Evolutionary conservation across 2,888 invertebrate genomes (phyloP).

Genomic region (Nomada fabriciana): DNA sequence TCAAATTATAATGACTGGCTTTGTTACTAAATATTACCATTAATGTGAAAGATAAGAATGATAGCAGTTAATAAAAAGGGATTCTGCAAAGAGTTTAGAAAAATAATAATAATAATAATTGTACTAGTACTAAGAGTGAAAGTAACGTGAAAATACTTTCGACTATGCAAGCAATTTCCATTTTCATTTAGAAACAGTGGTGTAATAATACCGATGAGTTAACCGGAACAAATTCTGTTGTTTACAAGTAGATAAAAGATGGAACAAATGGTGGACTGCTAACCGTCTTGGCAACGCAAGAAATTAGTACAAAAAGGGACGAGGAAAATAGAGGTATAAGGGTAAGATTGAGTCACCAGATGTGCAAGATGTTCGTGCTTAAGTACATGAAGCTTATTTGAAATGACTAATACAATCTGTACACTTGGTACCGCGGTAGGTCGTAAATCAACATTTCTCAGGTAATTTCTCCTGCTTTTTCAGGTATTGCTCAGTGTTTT

Average conservation of each 20-base stretch:
- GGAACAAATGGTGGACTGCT: not conserved
- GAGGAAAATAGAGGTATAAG: not conserved
- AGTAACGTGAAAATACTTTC: not conserved
- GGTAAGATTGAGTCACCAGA: conserved; percentile 1
- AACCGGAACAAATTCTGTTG: not conserved
- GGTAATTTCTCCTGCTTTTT: no score
- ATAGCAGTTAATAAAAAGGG: no score
- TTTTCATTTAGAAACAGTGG: not conserved
- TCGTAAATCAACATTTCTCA: not conserved
- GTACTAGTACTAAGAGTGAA: no score
- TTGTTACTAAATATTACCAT: not conserved
- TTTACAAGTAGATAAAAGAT: not conserved
- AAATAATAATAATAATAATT: not conserved
- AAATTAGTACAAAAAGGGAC: not conserved
- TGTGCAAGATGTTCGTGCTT: not conserved
- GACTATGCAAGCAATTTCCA: not conserved
- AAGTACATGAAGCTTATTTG: not conserved
- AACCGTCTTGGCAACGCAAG: not conserved
- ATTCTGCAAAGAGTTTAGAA: not conserved
- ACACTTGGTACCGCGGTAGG: not conserved
- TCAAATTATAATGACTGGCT: not conserved
- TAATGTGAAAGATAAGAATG: no score
- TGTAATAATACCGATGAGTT: no score
- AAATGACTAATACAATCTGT: conserved; percentile 6
- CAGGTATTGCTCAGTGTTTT: no score